A percentile compares a stretch with the other conserved stretches of the same genome.
These are phyloP conservation scores for Bugulina stolonifera DNA, from an alignment of 2,888 invertebrate species.

Conservation along the genomic window DNA sequence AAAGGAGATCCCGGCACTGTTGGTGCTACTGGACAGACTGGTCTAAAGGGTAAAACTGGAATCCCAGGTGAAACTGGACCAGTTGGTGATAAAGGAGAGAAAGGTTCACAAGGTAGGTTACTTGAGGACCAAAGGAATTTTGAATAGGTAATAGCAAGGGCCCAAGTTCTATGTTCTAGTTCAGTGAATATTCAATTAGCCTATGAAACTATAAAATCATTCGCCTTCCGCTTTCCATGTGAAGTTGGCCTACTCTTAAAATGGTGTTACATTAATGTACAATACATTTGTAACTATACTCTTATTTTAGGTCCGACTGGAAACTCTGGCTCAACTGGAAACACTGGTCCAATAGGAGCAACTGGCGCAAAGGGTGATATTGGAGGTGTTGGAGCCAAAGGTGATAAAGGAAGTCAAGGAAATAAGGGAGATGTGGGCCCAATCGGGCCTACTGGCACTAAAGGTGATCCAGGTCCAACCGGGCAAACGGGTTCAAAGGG, in stretches of 20 bases:
- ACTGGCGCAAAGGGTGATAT: conserved; percentile 6
- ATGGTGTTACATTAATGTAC: too few relatives aligned
- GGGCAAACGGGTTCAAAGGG: conserved; percentile 28
- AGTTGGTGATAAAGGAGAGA: conserved; percentile 27
- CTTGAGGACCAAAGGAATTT: too few relatives aligned
- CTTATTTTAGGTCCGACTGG: conserved; percentile 6
- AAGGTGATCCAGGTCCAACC: conserved; percentile 26
- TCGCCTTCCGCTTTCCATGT: too few relatives aligned
- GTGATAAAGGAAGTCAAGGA: conserved; percentile 29
- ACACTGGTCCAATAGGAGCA: neutral
- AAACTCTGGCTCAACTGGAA: neutral
- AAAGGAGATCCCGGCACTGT: neutral
- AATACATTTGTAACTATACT: too few relatives aligned
- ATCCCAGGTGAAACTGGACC: neutral
- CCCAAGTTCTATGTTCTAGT: too few relatives aligned
- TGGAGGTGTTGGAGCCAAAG: conserved; percentile 26
- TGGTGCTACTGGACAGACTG: conserved; percentile 13
- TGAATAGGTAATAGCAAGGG: too few relatives aligned
- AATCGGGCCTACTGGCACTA: conserved; percentile 26
- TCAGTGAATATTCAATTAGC: too few relatives aligned
- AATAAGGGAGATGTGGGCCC: conserved; percentile 27
- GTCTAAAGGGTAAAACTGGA: neutral
- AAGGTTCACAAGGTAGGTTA: neutral
- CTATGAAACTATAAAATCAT: too few relatives aligned
- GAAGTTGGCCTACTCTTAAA: too few relatives aligned